These are phyloP conservation scores for Microcebus murinus DNA, from an alignment of 2,113 vertebrate species.

Conservation along the genomic window DNA sequence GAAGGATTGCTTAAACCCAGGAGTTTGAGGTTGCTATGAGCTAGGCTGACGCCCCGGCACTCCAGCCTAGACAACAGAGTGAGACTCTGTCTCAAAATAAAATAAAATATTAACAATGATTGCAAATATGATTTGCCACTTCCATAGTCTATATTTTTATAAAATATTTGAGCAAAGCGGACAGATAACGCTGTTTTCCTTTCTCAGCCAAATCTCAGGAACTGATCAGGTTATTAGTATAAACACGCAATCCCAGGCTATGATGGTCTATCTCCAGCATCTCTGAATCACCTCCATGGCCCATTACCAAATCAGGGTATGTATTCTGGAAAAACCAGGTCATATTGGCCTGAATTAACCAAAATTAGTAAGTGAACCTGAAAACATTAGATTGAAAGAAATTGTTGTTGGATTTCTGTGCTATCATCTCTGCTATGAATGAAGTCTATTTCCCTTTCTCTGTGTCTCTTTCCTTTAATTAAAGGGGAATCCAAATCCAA, in stretches of 20 bases:
- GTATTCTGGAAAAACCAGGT: conserved; percentile 23
- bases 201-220: background rate
- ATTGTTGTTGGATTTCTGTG: background rate
- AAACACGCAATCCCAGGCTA: background rate
- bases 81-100: too few relatives aligned
- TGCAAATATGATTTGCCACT: too few relatives aligned
- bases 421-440: background rate
- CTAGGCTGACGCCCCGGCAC: too few relatives aligned
- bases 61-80: too few relatives aligned
- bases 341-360: background rate
- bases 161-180: too few relatives aligned
- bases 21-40: too few relatives aligned
- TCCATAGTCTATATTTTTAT: background rate
- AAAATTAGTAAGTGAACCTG: conserved; percentile 2
- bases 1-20: too few relatives aligned
- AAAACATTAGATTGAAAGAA: background rate
- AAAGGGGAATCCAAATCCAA: background rate
- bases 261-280: background rate
- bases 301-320: background rate
- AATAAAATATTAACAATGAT: too few relatives aligned
- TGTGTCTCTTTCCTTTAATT: background rate
- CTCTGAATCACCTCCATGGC: background rate
- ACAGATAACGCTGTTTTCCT: background rate
- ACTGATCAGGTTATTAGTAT: background rate
- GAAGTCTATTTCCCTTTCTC: background rate